phyloP scores from a whole-genome alignment of 2,113 vertebrate species.

The Gambusia affinis region DNA sequence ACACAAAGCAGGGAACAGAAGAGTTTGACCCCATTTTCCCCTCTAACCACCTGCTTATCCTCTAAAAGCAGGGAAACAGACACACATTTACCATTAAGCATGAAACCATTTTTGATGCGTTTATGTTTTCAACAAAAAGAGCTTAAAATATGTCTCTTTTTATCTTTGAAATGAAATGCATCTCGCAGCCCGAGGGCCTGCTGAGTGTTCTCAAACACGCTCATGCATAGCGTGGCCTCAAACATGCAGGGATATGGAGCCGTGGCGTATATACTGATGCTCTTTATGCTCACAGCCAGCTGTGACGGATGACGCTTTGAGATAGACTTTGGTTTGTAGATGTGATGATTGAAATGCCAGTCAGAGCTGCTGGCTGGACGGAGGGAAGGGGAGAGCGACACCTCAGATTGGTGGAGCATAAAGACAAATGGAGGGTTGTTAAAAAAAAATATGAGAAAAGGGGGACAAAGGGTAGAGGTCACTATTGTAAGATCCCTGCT shows the following conservation, averaged over 20 bases:
- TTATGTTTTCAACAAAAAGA: background rate
- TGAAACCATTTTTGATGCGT: background rate
- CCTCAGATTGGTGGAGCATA: background rate
- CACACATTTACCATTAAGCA: conserved; percentile 7
- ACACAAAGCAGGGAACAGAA: conserved; percentile 16
- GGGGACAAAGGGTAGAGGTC: conserved; percentile 38
- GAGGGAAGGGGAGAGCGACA: conserved; percentile 46
- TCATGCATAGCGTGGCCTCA: conserved; percentile 13
- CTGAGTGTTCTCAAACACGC: background rate
- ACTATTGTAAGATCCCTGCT: conserved; percentile 59
- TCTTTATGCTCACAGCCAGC: background rate
- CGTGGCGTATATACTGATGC: background rate
- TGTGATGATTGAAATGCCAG: conserved; percentile 63
- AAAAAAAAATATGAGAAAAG: conserved; percentile 32
- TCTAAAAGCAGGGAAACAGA: conserved; percentile 11
- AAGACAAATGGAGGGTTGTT: conserved; percentile 29
- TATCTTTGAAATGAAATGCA: background rate
- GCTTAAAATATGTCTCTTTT: conserved; percentile 1
- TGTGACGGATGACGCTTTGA: conserved; percentile 36
- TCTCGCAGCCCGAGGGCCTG: background rate
- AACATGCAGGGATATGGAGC: conserved; percentile 8
- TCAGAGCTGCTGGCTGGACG: conserved; percentile 47
- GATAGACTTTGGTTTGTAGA: conserved; percentile 29
- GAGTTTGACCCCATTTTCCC: conserved; percentile 41
- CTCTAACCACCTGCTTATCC: conserved; percentile 34